Base-by-base conservation (phyloP, 2,888 invertebrate species). In the Apodemia mormo region DNA sequence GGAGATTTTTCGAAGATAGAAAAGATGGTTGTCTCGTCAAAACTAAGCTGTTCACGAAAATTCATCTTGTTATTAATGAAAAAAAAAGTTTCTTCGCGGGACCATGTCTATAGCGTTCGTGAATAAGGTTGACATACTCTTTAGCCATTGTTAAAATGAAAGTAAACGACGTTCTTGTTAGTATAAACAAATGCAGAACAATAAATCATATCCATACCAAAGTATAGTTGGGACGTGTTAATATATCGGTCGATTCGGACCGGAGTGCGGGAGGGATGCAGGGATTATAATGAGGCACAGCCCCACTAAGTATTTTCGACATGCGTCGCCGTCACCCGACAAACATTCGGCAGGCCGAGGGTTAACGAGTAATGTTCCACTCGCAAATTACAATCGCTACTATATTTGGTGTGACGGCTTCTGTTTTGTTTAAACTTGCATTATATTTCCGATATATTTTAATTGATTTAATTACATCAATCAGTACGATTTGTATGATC, bases 241-340 rank as follows among this genome's bases (percentile, higher is more conserved):
- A 91, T 91, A 91, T 88, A 89, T 90, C 86, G 90, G 90, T 85
- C 88, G 90, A 86, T 83, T 84, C 82, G 80, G 76, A 43, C 76
- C 83, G 85, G 85, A 81, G 86, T 82, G 85, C 76, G 83, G 86
- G 85, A 81, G 86, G 82, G 85, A 81, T 85, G 88, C 85, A 82
- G 85, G 90, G 90, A 90, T 91, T 91, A 91, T 93, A 92, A 93
- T 93, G 92, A 92, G 91, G 87, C 84, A 84, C 86, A 83, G 86
- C 90, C 92, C 91, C 91, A 90, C 90, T 90, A 92, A 93, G 92
- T 89, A 93, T 93, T 92, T 91, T 92, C 89, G 92, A 92, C 93
- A 93, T 93, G 92, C 92, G 91, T 91, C 85, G 89, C 88, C 89
- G 88, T 88, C 92, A 86, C 92, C 90, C 92, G 88, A 81, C 92